Conservation (phyloP, 37 sponge, comb jelly and placozoan species). For the Hormiphora californensis region DNA sequence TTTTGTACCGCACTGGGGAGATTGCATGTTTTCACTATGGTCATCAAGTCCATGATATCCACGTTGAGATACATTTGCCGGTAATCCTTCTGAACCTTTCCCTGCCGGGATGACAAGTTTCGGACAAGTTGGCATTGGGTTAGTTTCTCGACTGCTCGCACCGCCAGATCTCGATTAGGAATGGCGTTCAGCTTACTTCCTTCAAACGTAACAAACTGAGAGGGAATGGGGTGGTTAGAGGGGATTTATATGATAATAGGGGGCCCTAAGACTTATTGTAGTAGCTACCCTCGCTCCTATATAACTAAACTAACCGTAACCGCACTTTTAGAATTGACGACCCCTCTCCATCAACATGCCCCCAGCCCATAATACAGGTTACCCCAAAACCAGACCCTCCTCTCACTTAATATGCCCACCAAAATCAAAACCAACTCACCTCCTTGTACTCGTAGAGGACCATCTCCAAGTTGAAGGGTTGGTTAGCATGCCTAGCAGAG, state of each 20-base stretch:
- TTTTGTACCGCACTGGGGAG: constrained; percentile 20
- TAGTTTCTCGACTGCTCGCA: constrained; percentile 11
- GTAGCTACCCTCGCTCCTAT: no score
- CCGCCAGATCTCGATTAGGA: constrained; percentile 23
- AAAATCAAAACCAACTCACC: background rate
- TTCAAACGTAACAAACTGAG: constrained; percentile 53
- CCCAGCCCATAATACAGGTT: no score
- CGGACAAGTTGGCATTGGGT: background rate
- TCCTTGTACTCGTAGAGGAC: constrained; percentile 64
- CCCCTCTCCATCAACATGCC: no score
- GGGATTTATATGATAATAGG: background rate
- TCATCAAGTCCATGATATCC: constrained; percentile 44
- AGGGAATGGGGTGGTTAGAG: background rate
- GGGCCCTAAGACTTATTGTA: no score
- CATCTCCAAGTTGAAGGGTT: constrained; percentile 88
- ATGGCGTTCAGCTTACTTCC: constrained; percentile 10
- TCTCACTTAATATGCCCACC: background rate
- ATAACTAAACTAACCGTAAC: no score
- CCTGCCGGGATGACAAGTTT: background rate
- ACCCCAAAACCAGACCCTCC: background rate
- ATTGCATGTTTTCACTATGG: constrained; percentile 11
- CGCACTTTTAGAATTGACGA: no score
- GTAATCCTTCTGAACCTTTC: constrained; percentile 47
- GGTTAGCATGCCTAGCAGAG: constrained; percentile 39
- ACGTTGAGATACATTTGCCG: constrained; percentile 20